Base-by-base conservation (phyloP, 1,140 invertebrate genomes). In the Aphidius ervi region DNA sequence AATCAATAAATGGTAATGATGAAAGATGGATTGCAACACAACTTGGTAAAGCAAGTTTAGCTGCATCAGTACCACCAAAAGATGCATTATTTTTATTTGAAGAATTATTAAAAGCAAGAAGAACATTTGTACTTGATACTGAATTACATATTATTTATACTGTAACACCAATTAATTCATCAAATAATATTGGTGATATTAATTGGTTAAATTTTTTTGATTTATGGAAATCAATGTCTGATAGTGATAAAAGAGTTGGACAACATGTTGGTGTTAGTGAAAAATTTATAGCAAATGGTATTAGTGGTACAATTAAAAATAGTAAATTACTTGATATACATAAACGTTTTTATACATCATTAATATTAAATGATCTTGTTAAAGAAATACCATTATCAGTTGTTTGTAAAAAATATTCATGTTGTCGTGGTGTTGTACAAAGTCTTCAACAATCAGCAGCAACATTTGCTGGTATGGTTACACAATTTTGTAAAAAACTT, bases 391-490 rank as follows among this genome's bases (percentile, higher is more conserved):
- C 94, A 9, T 77, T 99, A 23, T 82, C 82, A 49, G 76, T 82
- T 31, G 94, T 98, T 1, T 88, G 90, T 48, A 72, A 74, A 39
- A 97, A 95, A 72, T 99, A 89, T 75, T 86, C 86, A 54, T 93
- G 92, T 73, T 87, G 88, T 61, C 86, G 94, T 64, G 97, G 96
- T 58, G 87, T 94, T 77, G 71, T 93, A 5, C 97, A 99, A 81
- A 88, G 91, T 65, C 81, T 99, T 39, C 97, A 99, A 79, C 94
- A 98, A 74, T 88, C 91, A 53, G 89, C 95, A n/a, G 88, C 95
- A 40, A 96, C 94, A 39, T 98, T 98, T 87, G 94, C 97, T 56
- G 95, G 95, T 55, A 95, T 95, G 91, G 89, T 97, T 1, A 94
- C 93, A 3, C 87, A 90, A 23, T 97, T 98, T 80, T 96, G 94